A percentile compares a stretch with the other conserved stretches of the same genome.
phyloP scores from a whole-genome alignment of 2,888 invertebrate species.

The Heterodera filipjevi region DNA sequence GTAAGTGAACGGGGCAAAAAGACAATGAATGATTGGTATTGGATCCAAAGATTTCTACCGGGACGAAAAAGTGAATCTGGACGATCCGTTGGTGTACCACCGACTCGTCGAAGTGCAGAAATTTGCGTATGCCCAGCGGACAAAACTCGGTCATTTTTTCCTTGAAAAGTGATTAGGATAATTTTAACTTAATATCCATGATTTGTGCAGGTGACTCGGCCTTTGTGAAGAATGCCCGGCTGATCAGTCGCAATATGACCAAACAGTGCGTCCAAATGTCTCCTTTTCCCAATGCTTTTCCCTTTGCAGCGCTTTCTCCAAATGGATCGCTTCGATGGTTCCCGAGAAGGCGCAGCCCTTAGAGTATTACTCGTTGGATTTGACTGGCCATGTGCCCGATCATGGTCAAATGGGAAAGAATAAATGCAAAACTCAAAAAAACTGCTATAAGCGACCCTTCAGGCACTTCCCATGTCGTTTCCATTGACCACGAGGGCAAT shows the following conservation, averaged over 20 bases:
- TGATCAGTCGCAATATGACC: constrained; percentile 74
- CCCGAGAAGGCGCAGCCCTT: constrained; percentile 55
- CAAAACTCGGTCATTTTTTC: constrained; percentile 56
- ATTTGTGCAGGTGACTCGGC: constrained; percentile 72
- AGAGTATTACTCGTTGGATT: constrained; percentile 67
- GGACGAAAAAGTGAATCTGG: constrained; percentile 51
- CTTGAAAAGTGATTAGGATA: background rate
- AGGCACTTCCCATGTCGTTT: constrained; percentile 82
- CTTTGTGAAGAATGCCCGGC: constrained; percentile 74
- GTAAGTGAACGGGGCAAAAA: constrained; percentile 68
- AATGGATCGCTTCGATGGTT: constrained; percentile 51
- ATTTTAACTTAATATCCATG: too few species aligned
- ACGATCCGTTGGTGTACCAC: constrained; percentile 75
- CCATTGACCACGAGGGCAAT: constrained; percentile 79
- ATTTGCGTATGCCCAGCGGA: constrained; percentile 80
- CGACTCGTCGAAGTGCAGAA: constrained; percentile 86
- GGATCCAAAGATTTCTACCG: constrained; percentile 50
- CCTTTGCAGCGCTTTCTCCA: constrained; percentile 38
- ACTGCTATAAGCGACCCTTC: background rate
- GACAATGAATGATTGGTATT: background rate
- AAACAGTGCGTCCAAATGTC: constrained; percentile 64
- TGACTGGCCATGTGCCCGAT: constrained; percentile 67
- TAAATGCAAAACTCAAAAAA: background rate
- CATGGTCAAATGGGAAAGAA: constrained; percentile 34
- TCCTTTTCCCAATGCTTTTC: background rate